Base-by-base conservation (phyloP, 2,113 vertebrate species). In the Campylomormyrus numenius region DNA sequence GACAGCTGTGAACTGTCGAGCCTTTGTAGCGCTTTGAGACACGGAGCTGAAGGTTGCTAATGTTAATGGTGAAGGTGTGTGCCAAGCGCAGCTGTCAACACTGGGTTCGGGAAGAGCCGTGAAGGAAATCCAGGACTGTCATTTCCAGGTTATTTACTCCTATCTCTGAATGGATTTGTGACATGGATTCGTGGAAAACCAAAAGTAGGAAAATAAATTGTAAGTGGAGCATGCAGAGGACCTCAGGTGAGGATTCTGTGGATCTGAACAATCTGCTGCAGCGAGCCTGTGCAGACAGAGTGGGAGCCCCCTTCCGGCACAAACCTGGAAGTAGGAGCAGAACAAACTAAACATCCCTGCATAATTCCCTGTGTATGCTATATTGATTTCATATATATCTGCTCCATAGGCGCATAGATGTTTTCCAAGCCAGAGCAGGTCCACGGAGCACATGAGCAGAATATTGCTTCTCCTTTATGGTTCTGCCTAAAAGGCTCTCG, bases 21-120 rank as follows among this genome's bases (percentile, higher is more conserved):
- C 90, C 83, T 90, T 49, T 70, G 88, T 50, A 48, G 19, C 48
- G 88, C 89, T 94, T 90, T 52, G 90, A 42, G 85, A 91, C 91
- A 86, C 90, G 88, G 42, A 1, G 90, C 93, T 92, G 92, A 93
- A 93, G 92, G 92, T 92, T 89, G 93, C 91, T 95, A 94, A 94
- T 94, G 93, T 94, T 93, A 94, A 89, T 62, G 89, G 91, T 92
- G 92, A 94, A 93, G 93, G 94, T 92, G 91, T 93, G 92, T 88
- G 91, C 87, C 90, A 1, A 85, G 85, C 91, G 0, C 11, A 15
- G 9, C 90, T 88, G 74, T 45, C 49, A 74, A 80, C 39, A 9
- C n/a, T 21, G 48, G 91, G 91, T 92, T 91, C 90, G 93, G 91
- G 53, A 56, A 48, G 85, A 90, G 46, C 91, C 91, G 92, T 89